Evolutionary conservation across 2,888 invertebrate species (phyloP).

Genomic region (Orthosia gracilis): DNA sequence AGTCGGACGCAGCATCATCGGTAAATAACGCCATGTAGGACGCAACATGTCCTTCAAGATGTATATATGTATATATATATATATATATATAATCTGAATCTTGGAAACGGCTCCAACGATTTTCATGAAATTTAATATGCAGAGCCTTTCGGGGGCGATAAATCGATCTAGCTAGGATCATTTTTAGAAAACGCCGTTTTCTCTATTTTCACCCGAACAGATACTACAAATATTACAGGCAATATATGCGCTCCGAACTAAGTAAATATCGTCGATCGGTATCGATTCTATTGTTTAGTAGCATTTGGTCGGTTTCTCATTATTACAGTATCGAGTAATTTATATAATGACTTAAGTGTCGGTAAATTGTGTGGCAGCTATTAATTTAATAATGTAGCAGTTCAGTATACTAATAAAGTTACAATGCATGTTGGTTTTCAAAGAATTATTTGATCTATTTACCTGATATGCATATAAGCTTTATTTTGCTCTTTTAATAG

Average conservation of each 20-base stretch:
- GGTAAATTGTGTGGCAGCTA: background rate
- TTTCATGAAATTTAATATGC: no score
- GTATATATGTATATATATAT: constrained; percentile 11
- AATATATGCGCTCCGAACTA: background rate
- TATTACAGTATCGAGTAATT: constrained; percentile 34
- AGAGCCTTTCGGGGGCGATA: no score
- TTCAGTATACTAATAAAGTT: background rate
- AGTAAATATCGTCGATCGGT: background rate
- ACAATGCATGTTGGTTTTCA: background rate
- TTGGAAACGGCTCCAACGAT: no score
- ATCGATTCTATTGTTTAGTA: constrained; percentile 29
- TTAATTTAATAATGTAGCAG: background rate
- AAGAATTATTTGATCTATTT: no score
- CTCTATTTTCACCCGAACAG: no score
- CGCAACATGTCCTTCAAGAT: constrained; percentile 35
- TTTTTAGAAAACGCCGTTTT: no score
- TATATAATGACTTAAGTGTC: constrained; percentile 17
- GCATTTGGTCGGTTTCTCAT: constrained; percentile 52
- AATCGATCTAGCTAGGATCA: no score
- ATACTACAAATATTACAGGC: no score
- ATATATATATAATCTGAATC: no score
- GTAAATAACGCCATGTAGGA: constrained; percentile 31
- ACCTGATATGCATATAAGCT: background rate
- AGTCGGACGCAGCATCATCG: constrained; percentile 31
- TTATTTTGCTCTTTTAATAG: background rate